Conservation (phyloP, 2,113 vertebrate species). For the Bubo bubo region DNA sequence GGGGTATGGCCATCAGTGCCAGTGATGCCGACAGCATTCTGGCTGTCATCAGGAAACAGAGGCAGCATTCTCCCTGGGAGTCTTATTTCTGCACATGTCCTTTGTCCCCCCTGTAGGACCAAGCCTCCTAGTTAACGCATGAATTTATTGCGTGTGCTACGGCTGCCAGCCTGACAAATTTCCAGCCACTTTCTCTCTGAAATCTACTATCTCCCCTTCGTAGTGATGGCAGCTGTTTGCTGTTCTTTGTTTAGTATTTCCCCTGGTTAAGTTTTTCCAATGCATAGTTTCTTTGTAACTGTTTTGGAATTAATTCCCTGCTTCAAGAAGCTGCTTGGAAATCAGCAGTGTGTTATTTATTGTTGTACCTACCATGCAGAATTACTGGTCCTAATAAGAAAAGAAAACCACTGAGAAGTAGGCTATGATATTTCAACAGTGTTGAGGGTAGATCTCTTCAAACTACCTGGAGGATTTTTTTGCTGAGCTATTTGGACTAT, state of each 20-base stretch:
- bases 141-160: not conserved
- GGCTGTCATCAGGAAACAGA: not conserved
- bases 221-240: conserved; percentile 22
- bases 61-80: not conserved
- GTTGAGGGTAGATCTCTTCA: not conserved
- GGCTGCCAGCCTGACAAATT: not conserved
- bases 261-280: conserved; percentile 10
- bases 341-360: not conserved
- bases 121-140: not conserved
- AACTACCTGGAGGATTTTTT: not conserved
- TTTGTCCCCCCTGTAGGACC: not conserved
- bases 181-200: not conserved
- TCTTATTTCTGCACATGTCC: not conserved
- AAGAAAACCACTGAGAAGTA: not conserved
- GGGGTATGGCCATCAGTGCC: not conserved
- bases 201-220: not conserved
- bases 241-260: conserved; percentile 16
- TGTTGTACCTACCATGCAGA: not conserved
- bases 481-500: not conserved
- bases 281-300: not conserved
- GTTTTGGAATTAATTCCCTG: not conserved
- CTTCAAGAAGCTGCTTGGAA: conserved; percentile 9
- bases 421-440: not conserved
- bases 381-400: not conserved
- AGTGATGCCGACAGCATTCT: not conserved